Evolutionary conservation across 2,113 vertebrate species (phyloP), one percentile per base, ranked within the genome.

Genomic region (Tapirus terrestris): DNA sequence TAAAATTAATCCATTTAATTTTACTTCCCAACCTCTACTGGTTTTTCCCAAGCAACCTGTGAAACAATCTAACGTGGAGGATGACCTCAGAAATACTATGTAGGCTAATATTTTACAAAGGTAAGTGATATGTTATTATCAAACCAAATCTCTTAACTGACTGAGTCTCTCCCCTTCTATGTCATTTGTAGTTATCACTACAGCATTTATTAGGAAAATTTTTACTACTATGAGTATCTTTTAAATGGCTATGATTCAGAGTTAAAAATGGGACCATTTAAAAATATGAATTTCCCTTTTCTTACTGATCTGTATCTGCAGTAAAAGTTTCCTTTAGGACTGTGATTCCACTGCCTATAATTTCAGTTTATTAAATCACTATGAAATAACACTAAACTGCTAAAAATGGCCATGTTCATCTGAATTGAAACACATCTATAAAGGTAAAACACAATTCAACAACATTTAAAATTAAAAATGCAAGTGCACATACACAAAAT

Each of bases 131-230:
- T 2, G 86, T 21, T 76, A 65, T 45, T 81, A 86, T 88, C 43
- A 76, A 76, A 94, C 70, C 29, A 91, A 91, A 81, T 43, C 25
- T 70, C 68, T 96, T 58, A 96, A 97, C 93, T 82, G 17, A 73
- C 6, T n/a, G 31, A 94, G 45, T 90, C 16, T 85, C 11, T 87
- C n/a, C 60, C 17, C 9, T 67, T 73, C 27, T 58, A 80, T 23
- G 4, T 92, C 17, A n/a, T 86, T 77, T 79, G 5, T 25, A 81
- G 93, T 65, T 93, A 68, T 53, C 56, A 58, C 27, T 58, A 43
- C 84, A 72, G 18, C 36, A 94, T 63, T 80, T 89, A 80, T 58
- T 43, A 48, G 6, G 5, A 89, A 94, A 88, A n/a, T 20, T 80
- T 80, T 91, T 67, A 45, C 39, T 84, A 53, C 18, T 11, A n/a